Evolutionary conservation across 2,888 invertebrate species (phyloP), one percentile per base, ranked within the genome.

Genomic region (Euplagia quadripunctaria): DNA sequence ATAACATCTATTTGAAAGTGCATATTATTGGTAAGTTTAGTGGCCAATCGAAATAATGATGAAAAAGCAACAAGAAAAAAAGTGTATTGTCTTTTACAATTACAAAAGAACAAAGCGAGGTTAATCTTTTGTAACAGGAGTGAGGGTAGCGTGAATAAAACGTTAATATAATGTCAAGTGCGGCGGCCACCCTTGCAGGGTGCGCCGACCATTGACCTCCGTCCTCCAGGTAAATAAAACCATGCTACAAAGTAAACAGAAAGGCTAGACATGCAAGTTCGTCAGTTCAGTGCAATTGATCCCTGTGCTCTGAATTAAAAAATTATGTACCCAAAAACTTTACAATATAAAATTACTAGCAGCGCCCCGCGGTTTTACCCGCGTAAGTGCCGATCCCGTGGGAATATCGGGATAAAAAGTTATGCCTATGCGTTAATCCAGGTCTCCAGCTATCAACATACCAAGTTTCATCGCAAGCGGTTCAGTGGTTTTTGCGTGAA

Each of bases 171-270:
- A 87, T 85, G 83, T 82, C 84, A 86, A 87, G 84, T 79, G 79
- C 72, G 43, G 61, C 55, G 71, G 79, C 79, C 82, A 87, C 90
- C 89, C 89, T 83, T 71, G 69, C 76, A 64, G 84, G 94, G 94
- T 67, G 93, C 80, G 93, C 89, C 93, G 93, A 89, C 58, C 92
- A 79, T 90, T 93, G 90, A 93, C 93, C 94, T 87, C 79, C 67
- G 89, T 92, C 92, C 93, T 86, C 79, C 72, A 63, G 63, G 73
- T 82, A 73, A 51, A 78, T 52, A 73, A 61, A 64, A 73, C 49
- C 31, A 12, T 68, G 41, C 16, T 16, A 67, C 42, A 20, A 14
- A 20, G 5, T 63, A 67, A 64, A 64, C 52, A 31, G 41, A 70
- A 43, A 58, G 68, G 46, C 17, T 17, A n/a, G 42, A 52, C 42